Percentiles rank a stretch among this genome's conserved stretches.
phyloP scores from a whole-genome alignment of 2,888 invertebrate species.

The Loripinus fragilis region DNA sequence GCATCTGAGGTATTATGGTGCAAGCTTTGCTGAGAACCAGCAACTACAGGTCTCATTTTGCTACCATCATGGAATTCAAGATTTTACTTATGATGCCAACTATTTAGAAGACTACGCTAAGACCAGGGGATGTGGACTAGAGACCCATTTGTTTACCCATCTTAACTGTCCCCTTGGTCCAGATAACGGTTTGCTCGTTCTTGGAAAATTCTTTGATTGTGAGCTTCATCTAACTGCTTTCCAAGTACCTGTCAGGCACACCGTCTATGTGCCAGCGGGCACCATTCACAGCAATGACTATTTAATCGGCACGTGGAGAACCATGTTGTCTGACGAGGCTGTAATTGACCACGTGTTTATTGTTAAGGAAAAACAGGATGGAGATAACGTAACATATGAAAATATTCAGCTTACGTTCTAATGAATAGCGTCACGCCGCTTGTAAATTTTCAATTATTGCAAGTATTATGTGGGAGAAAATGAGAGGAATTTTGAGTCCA shows the following conservation, averaged over 20 bases:
- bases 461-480: too few relatives aligned
- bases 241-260: constrained; percentile 42
- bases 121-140: constrained; percentile 50
- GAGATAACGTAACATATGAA: not conserved
- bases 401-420: constrained; percentile 10
- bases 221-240: constrained; percentile 38
- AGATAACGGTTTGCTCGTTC: constrained; percentile 54
- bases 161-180: constrained; percentile 61
- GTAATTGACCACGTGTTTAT: constrained; percentile 59
- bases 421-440: too few relatives aligned
- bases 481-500: too few relatives aligned
- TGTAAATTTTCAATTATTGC: too few relatives aligned
- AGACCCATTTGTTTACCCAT: constrained; percentile 62
- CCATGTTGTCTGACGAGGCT: constrained; percentile 63
- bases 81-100: constrained; percentile 62
- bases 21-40: constrained; percentile 54
- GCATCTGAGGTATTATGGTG: constrained; percentile 55
- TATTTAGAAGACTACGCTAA: constrained; percentile 59
- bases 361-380: not conserved
- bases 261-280: constrained; percentile 49
- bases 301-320: constrained; percentile 63
- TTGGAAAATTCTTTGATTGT: constrained; percentile 48
- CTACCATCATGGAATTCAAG: constrained; percentile 60
- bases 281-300: constrained; percentile 59
- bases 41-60: constrained; percentile 51